These are phyloP conservation scores for Drosophila biarmipes DNA, from an alignment of 1,140 invertebrate genomes.

Conservation along the genomic window DNA sequence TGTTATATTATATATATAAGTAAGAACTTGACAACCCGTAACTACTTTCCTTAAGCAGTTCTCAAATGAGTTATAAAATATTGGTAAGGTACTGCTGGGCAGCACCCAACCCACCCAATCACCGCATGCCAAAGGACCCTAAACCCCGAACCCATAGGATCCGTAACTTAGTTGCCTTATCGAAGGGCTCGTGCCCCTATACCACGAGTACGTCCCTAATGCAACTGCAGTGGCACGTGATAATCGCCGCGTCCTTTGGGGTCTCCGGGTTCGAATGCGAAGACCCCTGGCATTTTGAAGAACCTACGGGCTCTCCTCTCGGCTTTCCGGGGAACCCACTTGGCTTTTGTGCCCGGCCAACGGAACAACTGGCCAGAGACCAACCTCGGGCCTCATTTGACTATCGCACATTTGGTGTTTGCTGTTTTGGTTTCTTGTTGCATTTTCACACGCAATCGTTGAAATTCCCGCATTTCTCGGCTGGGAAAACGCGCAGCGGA, in stretches of 20 bases:
- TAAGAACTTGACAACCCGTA: too few relatives aligned
- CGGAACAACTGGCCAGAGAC: neutral
- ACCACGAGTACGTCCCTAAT: neutral
- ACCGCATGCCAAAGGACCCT: too few relatives aligned
- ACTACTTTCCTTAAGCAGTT: neutral
- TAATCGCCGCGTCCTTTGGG: conserved; percentile 16
- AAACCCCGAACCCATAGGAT: neutral
- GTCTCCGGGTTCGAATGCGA: conserved; percentile 2
- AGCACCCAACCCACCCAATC: neutral
- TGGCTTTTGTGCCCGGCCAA: conserved; percentile 12
- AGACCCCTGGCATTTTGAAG: neutral
- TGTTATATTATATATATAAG: too few relatives aligned
- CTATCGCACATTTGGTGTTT: conserved; percentile 32
- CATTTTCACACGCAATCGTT: conserved; percentile 63
- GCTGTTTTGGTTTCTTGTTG: conserved; percentile 28
- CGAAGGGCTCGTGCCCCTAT: neutral
- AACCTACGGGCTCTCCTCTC: neutral
- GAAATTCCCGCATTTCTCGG: conserved; percentile 44
- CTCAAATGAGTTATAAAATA: neutral
- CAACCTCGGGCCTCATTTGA: conserved; percentile 38
- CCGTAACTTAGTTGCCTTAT: neutral
- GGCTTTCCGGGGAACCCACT: conserved; percentile 4
- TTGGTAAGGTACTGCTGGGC: neutral
- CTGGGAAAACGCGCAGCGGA: conserved; percentile 28
- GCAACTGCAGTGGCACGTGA: conserved; percentile 27